Evolutionary conservation across 2,113 vertebrate species (phyloP), one percentile per base, ranked within the genome.

Genomic region (Cheilinus undulatus): DNA sequence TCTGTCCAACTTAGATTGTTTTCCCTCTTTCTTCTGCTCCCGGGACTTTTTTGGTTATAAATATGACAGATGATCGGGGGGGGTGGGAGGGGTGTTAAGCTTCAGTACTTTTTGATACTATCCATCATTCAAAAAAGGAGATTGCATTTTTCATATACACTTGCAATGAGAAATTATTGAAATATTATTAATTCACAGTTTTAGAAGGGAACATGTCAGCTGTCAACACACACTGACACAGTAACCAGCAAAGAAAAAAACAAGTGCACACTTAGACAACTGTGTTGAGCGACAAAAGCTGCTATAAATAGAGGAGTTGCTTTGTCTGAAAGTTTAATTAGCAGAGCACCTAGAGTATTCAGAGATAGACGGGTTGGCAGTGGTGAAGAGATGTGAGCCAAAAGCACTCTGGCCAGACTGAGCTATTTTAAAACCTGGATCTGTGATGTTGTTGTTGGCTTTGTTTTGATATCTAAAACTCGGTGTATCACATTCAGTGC

Each of bases 251-350:
- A 34, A 42, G 63, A 65, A 15, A 27, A 72, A 88, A 82, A 80
- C 48, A 15, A 58, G 56, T 32, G 38, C 40, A 66, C 27, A 45
- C 11, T n/a, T 34, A 53, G 70, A 52, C 63, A 64, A 75, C 34
- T 81, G 80, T 65, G 73, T 61, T 78, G 71, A 80, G 48, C 71
- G 53, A 85, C 80, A 81, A 87, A 88, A 68, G 62, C 59, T 43
- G 36, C 77, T 76, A 68, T 61, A 85, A 86, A 86, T 68, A 85
- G 26, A 53, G 42, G 30, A 69, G 77, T 45, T 65, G 67, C 67
- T 86, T 85, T 79, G 73, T 84, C 74, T 69, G 50, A 77, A 85
- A 57, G 68, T 65, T 87, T 75, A 67, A 88, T 82, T 73, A 86
- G 53, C 75, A 69, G 68, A 52, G 61, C 61, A 71, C 68, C 71